phyloP scores from a whole-genome alignment of 1,140 invertebrate species.

The Andrena cerasifolii region DNA sequence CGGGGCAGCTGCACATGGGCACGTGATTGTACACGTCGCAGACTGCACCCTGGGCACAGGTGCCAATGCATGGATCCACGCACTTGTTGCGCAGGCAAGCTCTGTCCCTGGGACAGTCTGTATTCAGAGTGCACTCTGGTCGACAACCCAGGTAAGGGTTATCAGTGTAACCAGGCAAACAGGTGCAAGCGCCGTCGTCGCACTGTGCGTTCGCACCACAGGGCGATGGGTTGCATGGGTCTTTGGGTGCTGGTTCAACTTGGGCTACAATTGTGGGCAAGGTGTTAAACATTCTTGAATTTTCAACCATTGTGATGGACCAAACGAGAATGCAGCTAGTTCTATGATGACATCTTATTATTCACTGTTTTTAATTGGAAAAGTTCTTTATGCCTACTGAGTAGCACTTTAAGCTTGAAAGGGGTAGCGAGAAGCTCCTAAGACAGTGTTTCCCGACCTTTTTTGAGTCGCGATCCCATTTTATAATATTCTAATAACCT shows the following conservation, averaged over 20 bases:
- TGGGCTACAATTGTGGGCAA: conserved; percentile 56
- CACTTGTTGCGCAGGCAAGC: conserved; percentile 92
- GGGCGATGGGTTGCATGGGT: conserved; percentile 88
- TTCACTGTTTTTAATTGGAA: too few relatives aligned
- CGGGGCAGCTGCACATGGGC: conserved; percentile 86
- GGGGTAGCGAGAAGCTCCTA: too few relatives aligned
- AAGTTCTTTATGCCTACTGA: too few relatives aligned
- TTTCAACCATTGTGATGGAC: too few relatives aligned
- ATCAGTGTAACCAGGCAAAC: conserved; percentile 86
- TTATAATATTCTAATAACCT: too few relatives aligned
- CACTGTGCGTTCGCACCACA: conserved; percentile 90
- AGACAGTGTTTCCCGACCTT: too few relatives aligned
- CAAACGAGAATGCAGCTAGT: too few relatives aligned
- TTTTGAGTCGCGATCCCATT: too few relatives aligned
- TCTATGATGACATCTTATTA: too few relatives aligned
- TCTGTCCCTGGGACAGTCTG: conserved; percentile 90
- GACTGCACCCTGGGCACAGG: conserved; percentile 86
- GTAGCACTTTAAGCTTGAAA: too few relatives aligned
- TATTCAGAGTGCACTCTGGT: conserved; percentile 90
- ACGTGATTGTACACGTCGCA: conserved; percentile 88
- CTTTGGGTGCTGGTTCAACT: conserved; percentile 52
- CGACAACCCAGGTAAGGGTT: conserved; percentile 84
- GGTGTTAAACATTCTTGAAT: not conserved
- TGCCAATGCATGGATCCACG: conserved; percentile 89
- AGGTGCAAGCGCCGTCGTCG: conserved; percentile 87